Evolutionary conservation across 2,888 invertebrate genomes (phyloP).

Genomic region (Thysanoteuthis rhombus): DNA sequence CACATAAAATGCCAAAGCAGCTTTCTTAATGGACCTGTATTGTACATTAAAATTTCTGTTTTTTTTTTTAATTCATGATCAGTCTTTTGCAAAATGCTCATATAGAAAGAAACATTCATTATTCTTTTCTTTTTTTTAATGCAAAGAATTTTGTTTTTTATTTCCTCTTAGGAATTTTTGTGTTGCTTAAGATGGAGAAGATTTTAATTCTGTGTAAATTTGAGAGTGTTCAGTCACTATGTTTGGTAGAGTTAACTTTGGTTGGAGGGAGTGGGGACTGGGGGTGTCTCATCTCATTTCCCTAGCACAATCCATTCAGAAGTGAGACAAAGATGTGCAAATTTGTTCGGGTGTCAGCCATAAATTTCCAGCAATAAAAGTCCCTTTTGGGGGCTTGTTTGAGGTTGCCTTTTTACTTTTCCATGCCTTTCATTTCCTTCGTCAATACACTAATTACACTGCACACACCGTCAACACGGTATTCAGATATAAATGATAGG

Average conservation of each 20-base stretch:
- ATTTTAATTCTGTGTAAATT: neutral
- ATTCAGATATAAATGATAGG: neutral
- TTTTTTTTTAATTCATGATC: neutral
- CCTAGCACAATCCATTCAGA: neutral
- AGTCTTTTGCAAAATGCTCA: neutral
- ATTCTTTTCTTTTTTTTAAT: neutral
- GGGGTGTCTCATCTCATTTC: neutral
- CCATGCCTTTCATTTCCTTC: neutral
- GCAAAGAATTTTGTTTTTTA: neutral
- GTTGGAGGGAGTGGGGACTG: too few relatives aligned
- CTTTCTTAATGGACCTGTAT: neutral
- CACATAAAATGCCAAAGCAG: neutral
- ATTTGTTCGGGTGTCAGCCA: neutral
- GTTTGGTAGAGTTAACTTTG: neutral
- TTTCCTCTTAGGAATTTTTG: neutral
- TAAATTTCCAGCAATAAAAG: neutral
- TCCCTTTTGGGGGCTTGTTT: neutral
- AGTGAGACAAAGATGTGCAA: neutral
- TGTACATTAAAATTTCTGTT: neutral
- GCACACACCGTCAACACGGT: neutral
- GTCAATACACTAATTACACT: neutral
- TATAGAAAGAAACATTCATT: constrained; percentile 1
- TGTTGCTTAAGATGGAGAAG: neutral
- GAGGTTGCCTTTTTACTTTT: neutral
- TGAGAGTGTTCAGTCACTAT: neutral